These are phyloP conservation scores for Ageneiosus marmoratus DNA, from an alignment of 2,113 vertebrate genomes.

Conservation along the genomic window DNA sequence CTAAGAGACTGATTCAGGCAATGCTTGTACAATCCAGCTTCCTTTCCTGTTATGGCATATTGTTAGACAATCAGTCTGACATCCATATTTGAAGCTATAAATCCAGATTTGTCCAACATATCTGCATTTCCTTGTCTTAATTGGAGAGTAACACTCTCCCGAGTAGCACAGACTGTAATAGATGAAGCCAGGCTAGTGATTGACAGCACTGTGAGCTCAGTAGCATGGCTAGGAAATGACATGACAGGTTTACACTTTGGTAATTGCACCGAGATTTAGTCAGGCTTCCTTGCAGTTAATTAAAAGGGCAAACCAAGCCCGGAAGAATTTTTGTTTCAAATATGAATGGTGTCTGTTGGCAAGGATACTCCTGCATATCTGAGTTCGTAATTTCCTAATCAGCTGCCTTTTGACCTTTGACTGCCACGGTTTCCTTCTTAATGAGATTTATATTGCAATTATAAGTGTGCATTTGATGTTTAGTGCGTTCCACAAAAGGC, in stretches of 20 bases:
- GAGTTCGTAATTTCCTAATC: conserved; percentile 24
- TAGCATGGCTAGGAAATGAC: conserved; percentile 34
- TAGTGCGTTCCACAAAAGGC: background rate
- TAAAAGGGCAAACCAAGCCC: conserved; percentile 11
- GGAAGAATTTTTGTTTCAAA: conserved; percentile 1
- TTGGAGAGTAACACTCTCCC: conserved; percentile 51
- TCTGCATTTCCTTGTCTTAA: conserved; percentile 44
- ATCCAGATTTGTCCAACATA: conserved; percentile 51
- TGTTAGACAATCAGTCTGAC: conserved; percentile 38
- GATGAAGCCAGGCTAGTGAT: conserved; percentile 35
- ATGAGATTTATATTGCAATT: conserved; percentile 6
- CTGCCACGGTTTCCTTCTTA: conserved; percentile 3
- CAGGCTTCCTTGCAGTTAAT: conserved; percentile 16
- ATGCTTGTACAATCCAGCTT: conserved; percentile 26
- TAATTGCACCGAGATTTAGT: conserved; percentile 28
- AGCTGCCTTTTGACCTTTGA: conserved; percentile 27
- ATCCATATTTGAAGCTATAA: conserved; percentile 54
- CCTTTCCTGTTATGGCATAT: conserved; percentile 54
- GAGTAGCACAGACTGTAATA: conserved; percentile 37
- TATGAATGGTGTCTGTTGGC: background rate
- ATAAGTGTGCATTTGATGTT: conserved; percentile 9
- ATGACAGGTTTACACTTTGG: conserved; percentile 31
- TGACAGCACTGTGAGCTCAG: conserved; percentile 35
- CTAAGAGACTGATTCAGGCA: conserved; percentile 50
- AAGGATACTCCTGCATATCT: background rate